Percentiles rank a stretch among this genome's conserved stretches.
phyloP scores from a whole-genome alignment of 2,797 vertebrate species.

The Masticophis lateralis region DNA sequence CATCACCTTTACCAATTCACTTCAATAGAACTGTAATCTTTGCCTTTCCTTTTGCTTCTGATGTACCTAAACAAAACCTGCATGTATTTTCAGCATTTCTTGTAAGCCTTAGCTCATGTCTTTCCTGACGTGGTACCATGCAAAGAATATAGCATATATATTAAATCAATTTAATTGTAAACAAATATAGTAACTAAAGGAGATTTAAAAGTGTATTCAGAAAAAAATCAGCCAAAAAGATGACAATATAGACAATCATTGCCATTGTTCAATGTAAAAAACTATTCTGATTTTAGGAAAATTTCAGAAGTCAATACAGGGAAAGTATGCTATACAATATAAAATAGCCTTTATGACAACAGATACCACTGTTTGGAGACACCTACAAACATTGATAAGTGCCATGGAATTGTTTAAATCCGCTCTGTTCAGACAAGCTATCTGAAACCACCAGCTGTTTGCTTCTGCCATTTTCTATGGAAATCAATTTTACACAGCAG shows the following conservation, averaged over 20 bases:
- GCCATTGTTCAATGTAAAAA: background rate
- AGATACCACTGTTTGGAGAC: slow-evolving; percentile 1
- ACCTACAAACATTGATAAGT: slow-evolving; percentile 17
- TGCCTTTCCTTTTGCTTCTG: background rate
- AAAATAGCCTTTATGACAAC: background rate
- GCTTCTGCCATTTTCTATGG: slow-evolving; percentile 6
- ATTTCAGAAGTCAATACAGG: background rate
- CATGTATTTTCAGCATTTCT: background rate
- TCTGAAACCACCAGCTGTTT: background rate
- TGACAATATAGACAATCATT: background rate
- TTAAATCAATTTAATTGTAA: slow-evolving; percentile 13
- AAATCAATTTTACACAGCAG: slow-evolving; percentile 14
- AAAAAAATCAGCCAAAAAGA: background rate
- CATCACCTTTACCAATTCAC: background rate
- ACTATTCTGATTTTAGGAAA: background rate
- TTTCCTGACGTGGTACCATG: background rate
- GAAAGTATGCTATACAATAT: background rate
- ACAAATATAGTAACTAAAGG: background rate
- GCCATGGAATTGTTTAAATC: slow-evolving; percentile 9
- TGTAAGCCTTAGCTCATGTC: background rate
- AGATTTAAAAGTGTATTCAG: background rate
- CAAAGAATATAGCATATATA: background rate
- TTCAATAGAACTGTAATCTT: background rate
- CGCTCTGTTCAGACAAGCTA: background rate
- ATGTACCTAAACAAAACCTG: background rate